Percentiles rank a stretch among this genome's conserved stretches.
Evolutionary conservation across 2,113 vertebrate species (phyloP).

Genomic region (Elaphurus davidianus): DNA sequence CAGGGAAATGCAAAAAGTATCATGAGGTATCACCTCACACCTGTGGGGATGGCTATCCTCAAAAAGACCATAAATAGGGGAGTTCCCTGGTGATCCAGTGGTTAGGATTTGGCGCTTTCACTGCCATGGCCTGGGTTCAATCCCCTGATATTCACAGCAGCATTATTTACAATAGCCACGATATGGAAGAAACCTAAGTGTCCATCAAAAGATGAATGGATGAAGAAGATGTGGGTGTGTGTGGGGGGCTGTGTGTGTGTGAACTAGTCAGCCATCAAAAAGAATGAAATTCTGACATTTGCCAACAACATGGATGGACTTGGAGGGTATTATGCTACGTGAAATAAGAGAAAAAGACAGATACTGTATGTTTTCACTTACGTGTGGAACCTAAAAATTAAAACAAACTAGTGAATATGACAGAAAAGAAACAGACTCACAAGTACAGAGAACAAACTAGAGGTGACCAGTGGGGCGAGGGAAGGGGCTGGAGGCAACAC

Average conservation of each 20-base stretch:
- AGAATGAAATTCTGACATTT: not conserved
- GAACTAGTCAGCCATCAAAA: not conserved
- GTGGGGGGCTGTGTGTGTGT: fast-evolving
- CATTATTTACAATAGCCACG: not conserved
- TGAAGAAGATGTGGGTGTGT: not conserved
- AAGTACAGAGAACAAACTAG: not conserved
- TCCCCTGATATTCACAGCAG: not conserved
- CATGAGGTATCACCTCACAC: not conserved
- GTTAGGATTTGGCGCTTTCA: not conserved
- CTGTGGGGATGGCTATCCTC: not conserved
- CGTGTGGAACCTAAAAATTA: not conserved
- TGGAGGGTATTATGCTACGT: not conserved
- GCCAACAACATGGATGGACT: not conserved
- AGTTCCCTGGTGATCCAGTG: not conserved
- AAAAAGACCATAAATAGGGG: not conserved
- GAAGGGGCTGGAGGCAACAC: not conserved
- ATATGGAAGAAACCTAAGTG: not conserved
- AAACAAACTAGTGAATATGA: not conserved
- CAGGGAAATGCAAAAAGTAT: not conserved
- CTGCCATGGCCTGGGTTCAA: not conserved
- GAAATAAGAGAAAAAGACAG: not conserved
- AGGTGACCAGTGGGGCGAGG: not conserved
- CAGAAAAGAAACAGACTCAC: not conserved
- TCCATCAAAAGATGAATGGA: not conserved
- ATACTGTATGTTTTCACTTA: not conserved